phyloP scores from a whole-genome alignment of 2,888 invertebrate genomes.

The Campoplex nolae region DNA sequence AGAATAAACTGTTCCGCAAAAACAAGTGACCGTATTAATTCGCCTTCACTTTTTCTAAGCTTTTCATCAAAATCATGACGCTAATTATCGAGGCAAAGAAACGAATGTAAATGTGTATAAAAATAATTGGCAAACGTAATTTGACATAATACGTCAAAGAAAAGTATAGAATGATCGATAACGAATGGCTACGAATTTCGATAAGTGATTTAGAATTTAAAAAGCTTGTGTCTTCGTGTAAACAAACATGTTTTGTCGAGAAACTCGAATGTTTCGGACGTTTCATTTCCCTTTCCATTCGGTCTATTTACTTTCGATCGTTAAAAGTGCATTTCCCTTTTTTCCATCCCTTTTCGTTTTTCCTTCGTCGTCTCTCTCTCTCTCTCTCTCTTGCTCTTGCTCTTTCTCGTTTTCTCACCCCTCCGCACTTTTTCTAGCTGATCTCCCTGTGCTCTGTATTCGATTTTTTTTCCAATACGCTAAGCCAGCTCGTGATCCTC shows the following conservation, averaged over 20 bases:
- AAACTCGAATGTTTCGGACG: slow-evolving; percentile 7
- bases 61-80: background rate
- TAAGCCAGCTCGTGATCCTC: slow-evolving; percentile 15
- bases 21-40: slow-evolving; percentile 16
- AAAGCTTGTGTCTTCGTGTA: background rate
- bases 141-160: background rate
- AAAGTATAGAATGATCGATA: too few relatives aligned
- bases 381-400: background rate
- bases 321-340: slow-evolving; percentile 38
- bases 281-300: slow-evolving; percentile 15
- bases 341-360: slow-evolving; percentile 2
- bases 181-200: background rate
- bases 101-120: background rate
- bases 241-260: background rate
- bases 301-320: slow-evolving; percentile 25
- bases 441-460: slow-evolving; percentile 4
- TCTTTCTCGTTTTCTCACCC: background rate
- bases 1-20: slow-evolving; percentile 26
- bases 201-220: background rate
- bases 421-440: slow-evolving; percentile 2
- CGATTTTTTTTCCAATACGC: slow-evolving; percentile 16
- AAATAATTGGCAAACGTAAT: background rate
- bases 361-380: slow-evolving; percentile 4
- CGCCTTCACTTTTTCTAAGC: background rate
- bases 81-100: background rate